phyloP scores from a whole-genome alignment of 2,888 invertebrate genomes.

The Bombyx huttoni region DNA sequence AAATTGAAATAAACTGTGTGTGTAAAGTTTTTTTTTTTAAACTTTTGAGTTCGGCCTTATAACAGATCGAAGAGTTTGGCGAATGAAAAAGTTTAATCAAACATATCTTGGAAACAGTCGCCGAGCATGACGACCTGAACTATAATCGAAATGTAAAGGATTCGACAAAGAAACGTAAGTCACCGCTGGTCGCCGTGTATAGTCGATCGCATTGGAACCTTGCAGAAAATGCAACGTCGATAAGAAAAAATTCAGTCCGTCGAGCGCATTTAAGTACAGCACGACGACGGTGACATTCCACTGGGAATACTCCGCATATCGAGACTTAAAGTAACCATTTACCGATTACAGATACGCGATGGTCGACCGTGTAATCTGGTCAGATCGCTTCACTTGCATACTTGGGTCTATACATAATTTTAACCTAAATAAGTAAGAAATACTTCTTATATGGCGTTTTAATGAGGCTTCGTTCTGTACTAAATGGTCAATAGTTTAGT shows the following conservation, averaged over 20 bases:
- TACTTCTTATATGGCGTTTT: constrained; percentile 47
- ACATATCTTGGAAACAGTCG: not conserved
- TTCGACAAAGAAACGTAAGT: not conserved
- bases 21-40: no score
- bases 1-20: no score
- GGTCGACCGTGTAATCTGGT: constrained; percentile 64
- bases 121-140: not conserved
- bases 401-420: constrained; percentile 56
- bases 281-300: constrained; percentile 66
- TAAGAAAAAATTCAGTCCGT: constrained; percentile 69
- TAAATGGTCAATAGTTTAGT: not conserved
- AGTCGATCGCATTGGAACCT: constrained; percentile 55
- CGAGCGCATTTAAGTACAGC: constrained; percentile 62
- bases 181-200: constrained; percentile 25
- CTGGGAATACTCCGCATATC: constrained; percentile 61
- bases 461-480: constrained; percentile 24
- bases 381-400: constrained; percentile 61
- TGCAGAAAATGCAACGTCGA: constrained; percentile 68
- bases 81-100: not conserved
- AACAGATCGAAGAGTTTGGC: not conserved
- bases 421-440: constrained; percentile 67
- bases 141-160: constrained; percentile 4
- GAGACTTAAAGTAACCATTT: constrained; percentile 68
- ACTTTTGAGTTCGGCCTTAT: no score
- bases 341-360: constrained; percentile 71